Percentiles rank a stretch among this genome's conserved stretches.
phyloP scores from a whole-genome alignment of 2,797 vertebrate genomes.

The Mormyrus proboscirostris region DNA sequence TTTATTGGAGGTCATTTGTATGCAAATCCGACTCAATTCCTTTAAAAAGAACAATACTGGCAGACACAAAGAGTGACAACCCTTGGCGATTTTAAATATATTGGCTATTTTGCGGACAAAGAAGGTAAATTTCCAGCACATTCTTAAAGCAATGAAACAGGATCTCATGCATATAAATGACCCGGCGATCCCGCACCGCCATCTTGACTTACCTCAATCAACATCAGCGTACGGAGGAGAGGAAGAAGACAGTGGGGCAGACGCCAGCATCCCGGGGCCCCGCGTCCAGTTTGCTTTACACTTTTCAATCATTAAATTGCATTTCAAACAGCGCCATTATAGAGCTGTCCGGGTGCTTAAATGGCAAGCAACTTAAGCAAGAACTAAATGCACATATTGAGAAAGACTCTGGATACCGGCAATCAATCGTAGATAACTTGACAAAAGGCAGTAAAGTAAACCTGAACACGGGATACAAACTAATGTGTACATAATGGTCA shows the following conservation, averaged over 20 bases:
- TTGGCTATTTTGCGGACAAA: not conserved
- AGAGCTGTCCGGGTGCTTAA: not conserved
- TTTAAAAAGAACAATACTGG: not conserved
- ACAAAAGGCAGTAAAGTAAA: not conserved
- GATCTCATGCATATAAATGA: slow-evolving; percentile 4
- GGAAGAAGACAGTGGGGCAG: not conserved
- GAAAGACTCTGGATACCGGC: not conserved
- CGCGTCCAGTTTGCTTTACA: not conserved
- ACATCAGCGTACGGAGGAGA: not conserved
- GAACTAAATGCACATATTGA: not conserved
- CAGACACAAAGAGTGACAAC: not conserved
- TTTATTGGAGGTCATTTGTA: not conserved
- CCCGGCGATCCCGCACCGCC: not conserved
- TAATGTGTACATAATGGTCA: not conserved
- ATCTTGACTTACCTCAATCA: not conserved
- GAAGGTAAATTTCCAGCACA: not conserved
- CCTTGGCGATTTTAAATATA: not conserved
- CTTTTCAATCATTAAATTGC: slow-evolving; percentile 4
- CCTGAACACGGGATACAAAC: not conserved
- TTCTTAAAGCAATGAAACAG: not conserved
- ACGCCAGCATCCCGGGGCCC: not conserved
- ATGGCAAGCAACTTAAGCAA: not conserved
- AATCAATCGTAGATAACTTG: not conserved
- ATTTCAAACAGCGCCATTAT: slow-evolving; percentile 3
- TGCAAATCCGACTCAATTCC: not conserved